Evolutionary conservation across 1,140 invertebrate species (phyloP).

Genomic region (Apis cerana): DNA sequence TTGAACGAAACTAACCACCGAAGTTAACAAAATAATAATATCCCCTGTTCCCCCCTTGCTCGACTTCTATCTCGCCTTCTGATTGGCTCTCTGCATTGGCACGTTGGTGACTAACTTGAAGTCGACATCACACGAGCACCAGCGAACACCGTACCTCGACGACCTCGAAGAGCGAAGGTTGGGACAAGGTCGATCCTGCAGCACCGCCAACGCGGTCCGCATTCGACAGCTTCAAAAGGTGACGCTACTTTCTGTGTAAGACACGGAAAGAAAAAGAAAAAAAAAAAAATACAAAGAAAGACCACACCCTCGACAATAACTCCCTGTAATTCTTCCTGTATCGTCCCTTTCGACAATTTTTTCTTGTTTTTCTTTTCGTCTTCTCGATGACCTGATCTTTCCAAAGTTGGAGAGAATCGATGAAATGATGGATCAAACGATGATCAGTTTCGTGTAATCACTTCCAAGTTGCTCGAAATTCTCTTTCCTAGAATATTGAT

Average conservation of each 20-base stretch:
- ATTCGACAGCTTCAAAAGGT: slow-evolving; percentile 81
- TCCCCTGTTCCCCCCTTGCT: slow-evolving; percentile 43
- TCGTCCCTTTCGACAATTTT: neutral
- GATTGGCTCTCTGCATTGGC: slow-evolving; percentile 73
- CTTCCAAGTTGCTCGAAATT: no score
- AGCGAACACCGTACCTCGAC: slow-evolving; percentile 79
- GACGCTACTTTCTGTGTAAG: slow-evolving; percentile 62
- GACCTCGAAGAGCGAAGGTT: slow-evolving; percentile 77
- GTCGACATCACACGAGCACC: slow-evolving; percentile 79
- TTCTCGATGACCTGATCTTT: no score
- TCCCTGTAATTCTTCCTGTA: no score
- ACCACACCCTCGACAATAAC: no score
- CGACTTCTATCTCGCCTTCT: slow-evolving; percentile 62
- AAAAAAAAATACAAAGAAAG: slow-evolving; percentile 16
- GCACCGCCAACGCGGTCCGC: slow-evolving; percentile 74
- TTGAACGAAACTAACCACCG: slow-evolving; percentile 32
- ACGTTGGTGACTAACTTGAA: slow-evolving; percentile 76
- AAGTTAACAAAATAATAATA: slow-evolving; percentile 61
- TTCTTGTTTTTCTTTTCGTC: neutral
- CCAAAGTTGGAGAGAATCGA: no score
- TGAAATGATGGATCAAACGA: no score
- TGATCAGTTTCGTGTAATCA: no score
- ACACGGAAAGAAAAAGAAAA: slow-evolving; percentile 38
- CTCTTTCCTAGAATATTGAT: no score
- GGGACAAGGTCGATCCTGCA: slow-evolving; percentile 76